phyloP scores from a whole-genome alignment of 2,113 vertebrate genomes.

The Zosterops japonicus region DNA sequence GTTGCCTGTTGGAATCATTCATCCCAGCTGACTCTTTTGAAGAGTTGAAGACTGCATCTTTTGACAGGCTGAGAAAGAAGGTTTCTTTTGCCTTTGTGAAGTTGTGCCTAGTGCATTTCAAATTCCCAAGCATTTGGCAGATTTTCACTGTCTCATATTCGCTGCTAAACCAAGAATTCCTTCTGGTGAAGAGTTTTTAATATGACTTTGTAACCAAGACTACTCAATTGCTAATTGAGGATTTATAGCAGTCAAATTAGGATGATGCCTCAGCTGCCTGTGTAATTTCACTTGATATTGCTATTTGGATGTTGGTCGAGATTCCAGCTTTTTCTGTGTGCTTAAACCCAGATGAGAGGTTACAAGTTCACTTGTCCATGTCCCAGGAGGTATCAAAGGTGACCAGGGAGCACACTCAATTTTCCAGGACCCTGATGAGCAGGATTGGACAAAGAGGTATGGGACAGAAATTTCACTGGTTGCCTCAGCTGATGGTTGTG shows the following conservation, averaged over 20 bases:
- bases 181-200: background rate
- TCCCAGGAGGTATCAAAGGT: background rate
- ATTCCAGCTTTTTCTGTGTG: background rate
- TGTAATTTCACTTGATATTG: background rate
- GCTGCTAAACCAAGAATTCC: background rate
- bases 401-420: background rate
- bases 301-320: background rate
- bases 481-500: background rate
- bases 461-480: background rate
- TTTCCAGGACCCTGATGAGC: background rate
- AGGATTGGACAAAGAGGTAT: background rate
- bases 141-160: background rate
- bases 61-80: slow-evolving; percentile 11
- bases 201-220: background rate
- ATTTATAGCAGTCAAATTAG: background rate
- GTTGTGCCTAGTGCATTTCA: slow-evolving; percentile 30
- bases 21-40: background rate
- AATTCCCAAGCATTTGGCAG: slow-evolving; percentile 26
- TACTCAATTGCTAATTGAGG: background rate
- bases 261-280: background rate
- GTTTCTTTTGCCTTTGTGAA: background rate
- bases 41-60: background rate
- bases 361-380: background rate
- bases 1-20: background rate
- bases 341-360: background rate